Conservation (phyloP, 2,888 invertebrate species). For the Ferdinandea cuprea region DNA sequence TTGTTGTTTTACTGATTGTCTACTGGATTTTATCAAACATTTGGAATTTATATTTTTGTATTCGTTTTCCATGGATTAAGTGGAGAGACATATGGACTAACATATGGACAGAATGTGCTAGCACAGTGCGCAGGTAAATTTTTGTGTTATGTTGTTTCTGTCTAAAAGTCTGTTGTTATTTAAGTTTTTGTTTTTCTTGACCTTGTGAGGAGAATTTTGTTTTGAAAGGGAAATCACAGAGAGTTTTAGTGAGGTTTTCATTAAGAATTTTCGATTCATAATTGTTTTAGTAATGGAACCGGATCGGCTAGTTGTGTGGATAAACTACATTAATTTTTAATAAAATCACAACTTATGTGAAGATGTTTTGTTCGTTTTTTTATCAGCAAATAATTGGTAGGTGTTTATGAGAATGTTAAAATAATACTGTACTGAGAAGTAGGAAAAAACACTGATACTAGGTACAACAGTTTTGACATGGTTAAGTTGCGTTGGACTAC, state of each 20-base stretch:
- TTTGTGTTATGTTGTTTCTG: constrained; percentile 15
- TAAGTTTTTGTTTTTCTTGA: constrained; percentile 17
- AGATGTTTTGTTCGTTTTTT: no score
- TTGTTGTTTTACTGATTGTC: constrained; percentile 34
- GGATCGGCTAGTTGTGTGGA: neutral
- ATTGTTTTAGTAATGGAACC: neutral
- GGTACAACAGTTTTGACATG: no score
- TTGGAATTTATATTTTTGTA: constrained; percentile 51
- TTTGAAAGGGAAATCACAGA: constrained; percentile 16
- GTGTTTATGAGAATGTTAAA: no score
- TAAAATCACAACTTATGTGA: no score
- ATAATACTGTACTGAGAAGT: no score
- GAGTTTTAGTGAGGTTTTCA: no score
- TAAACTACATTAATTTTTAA: neutral
- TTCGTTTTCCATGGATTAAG: constrained; percentile 67
- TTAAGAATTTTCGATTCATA: neutral
- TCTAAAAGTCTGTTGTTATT: neutral
- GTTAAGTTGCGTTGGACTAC: no score
- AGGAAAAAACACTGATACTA: no score
- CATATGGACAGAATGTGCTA: constrained; percentile 74
- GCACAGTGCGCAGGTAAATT: constrained; percentile 71
- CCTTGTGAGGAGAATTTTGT: constrained; percentile 41
- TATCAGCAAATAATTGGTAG: no score
- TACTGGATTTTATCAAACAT: constrained; percentile 70
- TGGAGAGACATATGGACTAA: constrained; percentile 64